Conservation (phyloP, 2,888 invertebrate genomes). For the Lithophane leautieri region DNA sequence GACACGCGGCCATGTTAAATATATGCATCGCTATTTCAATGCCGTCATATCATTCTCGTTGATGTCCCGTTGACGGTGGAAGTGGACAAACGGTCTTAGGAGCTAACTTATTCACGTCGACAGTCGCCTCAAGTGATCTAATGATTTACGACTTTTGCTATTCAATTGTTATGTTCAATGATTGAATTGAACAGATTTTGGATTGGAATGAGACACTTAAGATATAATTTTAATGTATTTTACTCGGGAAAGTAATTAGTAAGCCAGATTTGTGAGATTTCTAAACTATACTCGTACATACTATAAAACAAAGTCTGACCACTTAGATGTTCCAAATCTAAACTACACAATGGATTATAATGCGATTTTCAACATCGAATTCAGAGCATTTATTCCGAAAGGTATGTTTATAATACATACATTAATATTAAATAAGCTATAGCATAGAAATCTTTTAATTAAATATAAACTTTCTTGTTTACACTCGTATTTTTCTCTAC, state of each 20-base stretch:
- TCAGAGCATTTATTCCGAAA: neutral
- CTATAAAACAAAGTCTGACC: neutral
- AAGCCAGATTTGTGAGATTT: neutral
- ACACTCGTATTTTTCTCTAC: neutral
- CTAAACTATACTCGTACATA: neutral
- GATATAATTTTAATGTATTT: neutral
- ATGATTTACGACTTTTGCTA: constrained; percentile 58
- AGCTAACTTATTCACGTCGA: constrained; percentile 59
- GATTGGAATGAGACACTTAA: neutral
- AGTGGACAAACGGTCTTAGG: constrained; percentile 1
- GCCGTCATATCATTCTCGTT: no score
- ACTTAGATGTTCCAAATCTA: neutral
- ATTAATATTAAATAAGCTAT: no score
- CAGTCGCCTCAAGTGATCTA: constrained; percentile 40
- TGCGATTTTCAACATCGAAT: neutral
- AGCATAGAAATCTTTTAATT: neutral
- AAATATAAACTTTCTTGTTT: neutral
- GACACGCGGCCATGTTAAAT: no score
- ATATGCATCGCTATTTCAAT: no score
- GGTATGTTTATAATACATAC: neutral
- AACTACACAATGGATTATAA: neutral
- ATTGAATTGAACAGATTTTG: constrained; percentile 29
- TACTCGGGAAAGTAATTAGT: neutral
- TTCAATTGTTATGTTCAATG: constrained; percentile 41
- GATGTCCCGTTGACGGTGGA: no score